A percentile compares a stretch with the other conserved stretches of the same genome.
Evolutionary conservation across 2,797 vertebrate genomes (phyloP).

Genomic region (Mustela erminea): DNA sequence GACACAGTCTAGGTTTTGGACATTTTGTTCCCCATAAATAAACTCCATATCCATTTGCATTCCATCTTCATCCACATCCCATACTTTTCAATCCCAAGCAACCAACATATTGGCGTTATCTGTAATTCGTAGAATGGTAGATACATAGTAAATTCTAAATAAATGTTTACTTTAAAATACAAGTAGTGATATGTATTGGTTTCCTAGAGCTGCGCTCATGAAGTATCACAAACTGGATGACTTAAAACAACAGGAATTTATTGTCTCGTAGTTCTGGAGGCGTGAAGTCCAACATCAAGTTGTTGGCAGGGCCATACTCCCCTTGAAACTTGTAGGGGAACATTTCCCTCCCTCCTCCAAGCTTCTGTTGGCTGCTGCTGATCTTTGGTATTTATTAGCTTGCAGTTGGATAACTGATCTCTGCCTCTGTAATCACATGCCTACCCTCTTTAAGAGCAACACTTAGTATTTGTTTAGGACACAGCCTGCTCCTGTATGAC

Average conservation of each 20-base stretch:
- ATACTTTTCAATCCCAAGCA: not conserved
- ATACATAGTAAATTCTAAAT: not conserved
- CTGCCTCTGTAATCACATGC: not conserved
- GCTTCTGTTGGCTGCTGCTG: not conserved
- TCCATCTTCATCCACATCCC: not conserved
- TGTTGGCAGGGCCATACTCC: rapidly evolving
- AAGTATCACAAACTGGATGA: rapidly evolving
- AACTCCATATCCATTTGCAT: rapidly evolving
- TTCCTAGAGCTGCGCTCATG: not conserved
- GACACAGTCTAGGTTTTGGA: not conserved
- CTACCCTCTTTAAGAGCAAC: not conserved
- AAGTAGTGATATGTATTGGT: not conserved
- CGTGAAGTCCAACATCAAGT: not conserved
- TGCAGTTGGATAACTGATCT: not conserved
- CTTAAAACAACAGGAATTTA: not conserved
- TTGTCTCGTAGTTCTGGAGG: not conserved
- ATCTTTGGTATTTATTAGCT: not conserved
- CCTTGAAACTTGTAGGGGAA: rapidly evolving
- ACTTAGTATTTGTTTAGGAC: not conserved
- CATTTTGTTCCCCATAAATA: not conserved
- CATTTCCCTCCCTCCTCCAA: not conserved
- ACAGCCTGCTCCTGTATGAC: not conserved
- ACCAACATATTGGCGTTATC: not conserved
- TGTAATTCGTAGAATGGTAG: not conserved
- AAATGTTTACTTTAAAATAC: not conserved